Evolutionary conservation across 35 echinoderm and acorn worm species (phyloP).

Genomic region (Lytechinus variegatus): DNA sequence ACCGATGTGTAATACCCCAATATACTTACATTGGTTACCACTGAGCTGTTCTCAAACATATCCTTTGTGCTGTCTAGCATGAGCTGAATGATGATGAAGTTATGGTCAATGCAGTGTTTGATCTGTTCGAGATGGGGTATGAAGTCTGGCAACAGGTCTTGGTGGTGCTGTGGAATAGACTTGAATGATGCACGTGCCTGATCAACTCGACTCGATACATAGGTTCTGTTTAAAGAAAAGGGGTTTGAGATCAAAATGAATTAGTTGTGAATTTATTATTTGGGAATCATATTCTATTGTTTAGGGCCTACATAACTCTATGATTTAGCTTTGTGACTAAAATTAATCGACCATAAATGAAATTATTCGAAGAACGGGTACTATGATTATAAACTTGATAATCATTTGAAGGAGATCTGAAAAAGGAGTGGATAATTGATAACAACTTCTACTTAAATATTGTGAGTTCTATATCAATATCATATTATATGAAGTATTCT

Average conservation of each 20-base stretch:
- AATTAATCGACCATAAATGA: not conserved
- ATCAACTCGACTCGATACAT: constrained; percentile 65
- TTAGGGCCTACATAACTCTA: not conserved
- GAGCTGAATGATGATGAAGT: constrained; percentile 81
- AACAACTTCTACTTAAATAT: too few species aligned
- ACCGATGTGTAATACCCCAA: not conserved
- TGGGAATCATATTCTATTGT: not conserved
- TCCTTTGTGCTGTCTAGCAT: constrained; percentile 75
- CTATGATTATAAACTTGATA: not conserved
- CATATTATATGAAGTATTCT: too few species aligned
- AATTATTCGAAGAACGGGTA: not conserved
- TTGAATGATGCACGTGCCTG: constrained; percentile 72
- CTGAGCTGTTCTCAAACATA: constrained; percentile 90
- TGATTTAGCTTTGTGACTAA: not conserved
- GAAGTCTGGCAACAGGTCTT: constrained; percentile 70
- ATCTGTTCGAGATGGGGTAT: constrained; percentile 65
- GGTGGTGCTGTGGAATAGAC: constrained; percentile 63
- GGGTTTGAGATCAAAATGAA: not conserved
- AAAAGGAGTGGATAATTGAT: too few species aligned
- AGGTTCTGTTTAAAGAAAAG: constrained; percentile 60
- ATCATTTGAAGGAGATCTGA: not conserved
- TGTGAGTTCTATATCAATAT: too few species aligned
- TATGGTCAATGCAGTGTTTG: constrained; percentile 73
- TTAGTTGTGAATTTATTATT: too few species aligned
- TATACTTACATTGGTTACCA: not conserved